Evolutionary conservation across 1,140 invertebrate genomes (phyloP), one percentile per base, ranked within the genome.

Genomic region (Whitmania pigra): DNA sequence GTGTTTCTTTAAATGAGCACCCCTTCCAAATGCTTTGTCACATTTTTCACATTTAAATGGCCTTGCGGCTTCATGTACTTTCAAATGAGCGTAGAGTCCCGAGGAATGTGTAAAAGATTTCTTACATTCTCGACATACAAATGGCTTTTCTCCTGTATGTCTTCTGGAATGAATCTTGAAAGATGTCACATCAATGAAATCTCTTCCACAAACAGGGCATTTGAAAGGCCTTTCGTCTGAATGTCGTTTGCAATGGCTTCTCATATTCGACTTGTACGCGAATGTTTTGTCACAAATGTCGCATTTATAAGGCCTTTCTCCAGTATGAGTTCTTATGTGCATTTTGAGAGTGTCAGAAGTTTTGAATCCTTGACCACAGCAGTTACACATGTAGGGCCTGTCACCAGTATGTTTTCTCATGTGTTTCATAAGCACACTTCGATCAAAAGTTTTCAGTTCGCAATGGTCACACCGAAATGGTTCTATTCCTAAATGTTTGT

Each of bases 141-240:
- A 71, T 29, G 71, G 71, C 57, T 31, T 71, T 53, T 71, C 71
- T 27, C 71, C 71, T 40, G 71, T 71, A n/a, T 71, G 71, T n/a
- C 53, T n/a, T 60, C 53, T 29, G 53, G 57, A 20, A 55, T 71
- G 71, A 25, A 69, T 69, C n/a, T 36, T 69, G 29, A 15, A 69
- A 49, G 29, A 31, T 31, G 29, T 49, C 29, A 25, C n/a, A 40
- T 69, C 67, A 27, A 69, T 36, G 36, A 69, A 69, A 40, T 31
- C 43, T 69, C 31, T 9, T 13, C 31, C 55, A n/a, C 71, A 71
- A 11, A 60, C 53, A 11, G 71, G 18, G 57, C 71, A 71, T 22
- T 54, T 31, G 27, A 60, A 71, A 18, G 71, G 71, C 18, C 53
- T 22, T 71, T 71, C 71, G 7, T 31, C 71, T 6, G 71, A 31